These are phyloP conservation scores for Scaptomyza reducta DNA, from an alignment of 2,888 invertebrate species.

Conservation along the genomic window DNA sequence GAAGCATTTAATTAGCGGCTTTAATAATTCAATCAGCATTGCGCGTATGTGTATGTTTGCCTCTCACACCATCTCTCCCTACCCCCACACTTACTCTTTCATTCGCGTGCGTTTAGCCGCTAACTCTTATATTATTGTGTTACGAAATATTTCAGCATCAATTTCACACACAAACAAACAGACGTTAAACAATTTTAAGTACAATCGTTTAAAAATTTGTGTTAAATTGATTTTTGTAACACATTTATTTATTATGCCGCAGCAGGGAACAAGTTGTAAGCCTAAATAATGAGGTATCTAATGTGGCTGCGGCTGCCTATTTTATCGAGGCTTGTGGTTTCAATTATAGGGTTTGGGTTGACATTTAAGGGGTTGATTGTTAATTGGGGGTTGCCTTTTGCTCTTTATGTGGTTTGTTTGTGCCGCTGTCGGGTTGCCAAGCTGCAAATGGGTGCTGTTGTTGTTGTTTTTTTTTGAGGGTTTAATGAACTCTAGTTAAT, in stretches of 20 bases:
- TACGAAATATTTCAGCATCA: constrained; percentile 27
- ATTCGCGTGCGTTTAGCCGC: constrained; percentile 23
- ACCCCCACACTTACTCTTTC: background rate
- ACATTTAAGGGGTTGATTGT: constrained; percentile 29
- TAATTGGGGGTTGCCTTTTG: constrained; percentile 12
- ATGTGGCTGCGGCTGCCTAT: constrained; percentile 54
- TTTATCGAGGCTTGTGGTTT: constrained; percentile 61
- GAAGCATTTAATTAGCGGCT: constrained; percentile 78
- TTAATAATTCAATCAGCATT: constrained; percentile 75
- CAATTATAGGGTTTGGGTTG: constrained; percentile 4
- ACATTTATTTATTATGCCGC: constrained; percentile 22
- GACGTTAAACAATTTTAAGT: constrained; percentile 61
- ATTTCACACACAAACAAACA: constrained; percentile 49
- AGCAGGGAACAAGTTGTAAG: constrained; percentile 10
- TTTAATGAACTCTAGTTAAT: constrained; percentile 67
- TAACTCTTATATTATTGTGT: constrained; percentile 45
- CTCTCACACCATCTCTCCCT: background rate
- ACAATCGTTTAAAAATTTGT: constrained; percentile 36
- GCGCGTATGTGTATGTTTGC: constrained; percentile 12
- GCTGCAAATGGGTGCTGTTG: constrained; percentile 16
- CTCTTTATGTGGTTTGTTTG: constrained; percentile 35
- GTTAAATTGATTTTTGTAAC: constrained; percentile 43
- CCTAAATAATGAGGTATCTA: constrained; percentile 50
- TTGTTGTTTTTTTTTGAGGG: constrained; percentile 15
- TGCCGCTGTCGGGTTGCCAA: constrained; percentile 45